A percentile compares a stretch with the other conserved stretches of the same genome.
phyloP scores from a whole-genome alignment of 1,140 invertebrate species.

The Drosophila ironensis region DNA sequence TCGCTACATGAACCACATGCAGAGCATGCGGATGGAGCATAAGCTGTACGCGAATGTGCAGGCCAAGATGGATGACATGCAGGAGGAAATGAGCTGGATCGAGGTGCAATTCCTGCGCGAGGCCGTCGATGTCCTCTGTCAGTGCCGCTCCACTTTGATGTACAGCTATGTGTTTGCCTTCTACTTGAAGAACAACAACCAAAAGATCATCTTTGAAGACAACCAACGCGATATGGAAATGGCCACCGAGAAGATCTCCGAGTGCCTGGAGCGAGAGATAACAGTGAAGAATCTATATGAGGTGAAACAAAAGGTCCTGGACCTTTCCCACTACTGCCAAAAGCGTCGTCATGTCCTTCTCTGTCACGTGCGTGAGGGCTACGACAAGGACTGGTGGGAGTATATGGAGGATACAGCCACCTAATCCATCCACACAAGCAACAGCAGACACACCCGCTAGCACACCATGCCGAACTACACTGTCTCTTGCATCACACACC shows the following conservation, averaged over 20 bases:
- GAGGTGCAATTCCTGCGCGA: conserved; percentile 99
- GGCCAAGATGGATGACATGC: conserved; percentile 99
- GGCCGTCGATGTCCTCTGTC: conserved; percentile 98
- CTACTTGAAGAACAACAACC: conserved; percentile 98
- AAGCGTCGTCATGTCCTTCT: conserved; percentile 95
- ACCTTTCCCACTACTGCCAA: conserved; percentile 96
- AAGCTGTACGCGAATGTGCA: conserved; percentile 97
- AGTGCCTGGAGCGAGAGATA: conserved; percentile 98
- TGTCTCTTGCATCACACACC: background rate
- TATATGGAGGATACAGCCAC: conserved; percentile 85
- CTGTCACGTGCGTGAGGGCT: conserved; percentile 98
- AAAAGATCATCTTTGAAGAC: conserved; percentile 99
- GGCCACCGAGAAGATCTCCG: conserved; percentile 97
- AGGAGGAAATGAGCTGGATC: conserved; percentile 99
- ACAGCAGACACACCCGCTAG: too few species aligned
- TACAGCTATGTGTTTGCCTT: conserved; percentile 99
- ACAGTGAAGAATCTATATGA: conserved; percentile 97
- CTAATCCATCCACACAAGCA: background rate
- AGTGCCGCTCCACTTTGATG: conserved; percentile 98
- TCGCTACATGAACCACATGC: conserved; percentile 99
- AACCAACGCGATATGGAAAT: conserved; percentile 99
- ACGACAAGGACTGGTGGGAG: conserved; percentile 99
- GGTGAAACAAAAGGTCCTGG: conserved; percentile 99
- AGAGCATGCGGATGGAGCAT: conserved; percentile 98
- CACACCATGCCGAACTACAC: background rate